phyloP scores from a whole-genome alignment of 1,140 invertebrate genomes.

The Neodiprion virginianus region DNA sequence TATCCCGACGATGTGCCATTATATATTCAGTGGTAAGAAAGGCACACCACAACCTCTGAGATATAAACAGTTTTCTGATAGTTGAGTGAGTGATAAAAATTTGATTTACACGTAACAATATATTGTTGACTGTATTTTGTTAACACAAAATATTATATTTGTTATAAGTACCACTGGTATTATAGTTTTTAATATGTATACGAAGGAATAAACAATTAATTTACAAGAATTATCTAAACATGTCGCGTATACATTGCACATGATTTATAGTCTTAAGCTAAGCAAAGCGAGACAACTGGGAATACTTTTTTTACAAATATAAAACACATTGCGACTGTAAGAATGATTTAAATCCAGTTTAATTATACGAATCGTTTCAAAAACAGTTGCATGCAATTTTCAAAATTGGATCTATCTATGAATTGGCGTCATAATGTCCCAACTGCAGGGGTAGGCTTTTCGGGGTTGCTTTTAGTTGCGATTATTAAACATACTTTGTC shows the following conservation, averaged over 20 bases:
- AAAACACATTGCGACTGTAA: background rate
- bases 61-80: too few relatives aligned
- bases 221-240: background rate
- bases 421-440: background rate
- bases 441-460: background rate
- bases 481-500: background rate
- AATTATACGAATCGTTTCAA: background rate
- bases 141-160: too few relatives aligned
- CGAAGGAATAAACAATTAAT: background rate
- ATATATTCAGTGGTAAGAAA: too few relatives aligned
- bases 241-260: slow-evolving; percentile 1
- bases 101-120: too few relatives aligned
- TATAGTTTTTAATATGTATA: too few relatives aligned
- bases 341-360: background rate
- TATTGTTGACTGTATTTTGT: too few relatives aligned
- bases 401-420: background rate
- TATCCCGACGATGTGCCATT: too few relatives aligned
- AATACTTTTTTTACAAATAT: background rate
- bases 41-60: too few relatives aligned
- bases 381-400: background rate
- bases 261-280: background rate
- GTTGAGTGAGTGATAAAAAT: too few relatives aligned
- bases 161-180: too few relatives aligned
- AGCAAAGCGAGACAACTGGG: background rate
- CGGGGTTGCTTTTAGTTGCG: background rate